These are phyloP conservation scores for Herminia tarsipennalis DNA, from an alignment of 2,888 invertebrate species.

Conservation along the genomic window DNA sequence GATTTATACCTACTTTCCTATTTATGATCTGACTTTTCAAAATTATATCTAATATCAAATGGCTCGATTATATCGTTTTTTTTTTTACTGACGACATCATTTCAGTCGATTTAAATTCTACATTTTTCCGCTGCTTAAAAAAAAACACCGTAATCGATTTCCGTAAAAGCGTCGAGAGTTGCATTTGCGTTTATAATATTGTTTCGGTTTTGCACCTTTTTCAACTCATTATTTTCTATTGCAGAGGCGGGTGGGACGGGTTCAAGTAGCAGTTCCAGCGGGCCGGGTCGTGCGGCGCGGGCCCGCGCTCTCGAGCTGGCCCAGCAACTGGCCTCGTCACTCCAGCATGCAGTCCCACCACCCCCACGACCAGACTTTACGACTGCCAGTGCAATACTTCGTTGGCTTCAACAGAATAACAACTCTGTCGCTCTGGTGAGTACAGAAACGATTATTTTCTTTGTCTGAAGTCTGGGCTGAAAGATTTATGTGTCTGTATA, in stretches of 20 bases:
- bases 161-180: too few species aligned
- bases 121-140: too few species aligned
- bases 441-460: slow-evolving; percentile 21
- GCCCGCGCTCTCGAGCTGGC: slow-evolving; percentile 87
- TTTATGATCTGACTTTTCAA: too few species aligned
- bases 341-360: slow-evolving; percentile 87
- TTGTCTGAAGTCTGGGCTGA: neutral
- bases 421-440: slow-evolving; percentile 77
- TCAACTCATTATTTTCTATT: too few species aligned
- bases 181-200: neutral
- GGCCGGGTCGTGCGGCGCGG: slow-evolving; percentile 76
- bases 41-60: too few species aligned
- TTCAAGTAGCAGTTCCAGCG: slow-evolving; percentile 53
- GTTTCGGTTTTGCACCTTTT: neutral
- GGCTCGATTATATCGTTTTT: too few species aligned
- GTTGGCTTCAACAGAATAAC: slow-evolving; percentile 88
- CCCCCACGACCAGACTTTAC: slow-evolving; percentile 89
- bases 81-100: too few species aligned
- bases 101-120: too few species aligned
- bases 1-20: too few species aligned
- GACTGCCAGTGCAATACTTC: slow-evolving; percentile 87
- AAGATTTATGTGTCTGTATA: too few species aligned
- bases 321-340: slow-evolving; percentile 87
- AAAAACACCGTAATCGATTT: too few species aligned
- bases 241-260: slow-evolving; percentile 73